Base-by-base conservation (phyloP, 2,113 vertebrate species). In the Bombycilla garrulus region DNA sequence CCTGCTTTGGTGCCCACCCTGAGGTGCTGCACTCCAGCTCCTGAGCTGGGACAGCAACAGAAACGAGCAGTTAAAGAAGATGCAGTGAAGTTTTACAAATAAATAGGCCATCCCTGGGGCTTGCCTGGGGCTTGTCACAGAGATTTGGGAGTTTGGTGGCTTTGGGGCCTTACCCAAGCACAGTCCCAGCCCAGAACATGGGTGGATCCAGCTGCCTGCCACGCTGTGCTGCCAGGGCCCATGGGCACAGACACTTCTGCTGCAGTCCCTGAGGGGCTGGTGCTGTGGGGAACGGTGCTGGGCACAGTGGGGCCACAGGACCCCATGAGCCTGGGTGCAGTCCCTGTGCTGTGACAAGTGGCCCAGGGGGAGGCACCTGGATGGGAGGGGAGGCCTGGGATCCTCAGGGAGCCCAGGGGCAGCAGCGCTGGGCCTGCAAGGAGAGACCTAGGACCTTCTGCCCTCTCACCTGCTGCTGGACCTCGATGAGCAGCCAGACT, bases 51-150 rank as follows among this genome's bases (percentile, higher is more conserved):
- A 44, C 44, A 33, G 74, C 44, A 23, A 17, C 53, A 57, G 38
- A 23, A 54, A 17, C 0, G 3, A 50, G 47, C 21, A 10, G 12
- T 26, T 29, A 2, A 23, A 65, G 48, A 35, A 28, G 35, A 15
- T 9, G 54, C 5, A 11, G 56, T 13, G 19, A 35, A 9, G 40
- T 40, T 18, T 29, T 20, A 36, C 25, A 9, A 24, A 25, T 33
- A 15, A 45, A 33, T 28, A n/a, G n/a, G n/a, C n/a, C n/a, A n/a
- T n/a, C n/a, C n/a, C n/a, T n/a, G n/a, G n/a, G n/a, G n/a, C n/a
- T n/a, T n/a, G n/a, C n/a, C 0, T 3, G 4, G 40, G 35, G 22
- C 35, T 47, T 1, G 4, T 14, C 33, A 25, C 1, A 1, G 50
- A 36, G 40, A 4, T 26, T 15, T 42, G 65, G 79, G 53, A 4